Base-by-base conservation (phyloP, 2,888 invertebrate genomes). In the Rhimphoctona megacephalus region DNA sequence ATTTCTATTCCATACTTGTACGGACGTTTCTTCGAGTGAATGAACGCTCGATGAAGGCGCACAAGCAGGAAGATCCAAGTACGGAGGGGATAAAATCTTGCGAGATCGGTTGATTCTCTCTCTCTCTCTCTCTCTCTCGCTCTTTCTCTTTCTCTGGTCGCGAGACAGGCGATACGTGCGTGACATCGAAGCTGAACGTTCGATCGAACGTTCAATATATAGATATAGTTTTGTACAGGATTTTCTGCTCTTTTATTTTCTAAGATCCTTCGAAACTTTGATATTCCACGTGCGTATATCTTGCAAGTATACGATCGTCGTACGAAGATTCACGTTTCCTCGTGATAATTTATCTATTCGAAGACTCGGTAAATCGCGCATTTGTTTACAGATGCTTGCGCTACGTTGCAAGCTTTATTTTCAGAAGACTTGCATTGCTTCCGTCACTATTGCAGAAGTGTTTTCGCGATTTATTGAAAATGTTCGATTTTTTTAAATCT, bases 21-120 rank as follows among this genome's bases (percentile, higher is more conserved):
- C 52, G 52, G 66, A 46, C 30, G 49, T 74, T 74, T 54, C 39
- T 73, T 73, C 73, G 83, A 83, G 86, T 86, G 86, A 86, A 86
- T 86, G 85, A 86, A 86, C 85, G 80, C 83, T 66, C 81, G 81
- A 81, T 67, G 49, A 78, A 81, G 66, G 72, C 64, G 33, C 66
- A 52, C 85, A 57, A 77, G 67, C 83, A 80, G 80, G 66, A 49
- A 79, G 57, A 73, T 49, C 83, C 86, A 80, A 83, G 82, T 82
- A 79, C 85, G 82, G 81, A 69, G 57, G 57, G 49, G 61, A 80
- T 80, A 79, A 83, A 43, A 85, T 85, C 82, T 80, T 49, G 74
- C 36, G 69, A 74, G 82, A 70, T 77, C 77, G 67, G 7, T 36
- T 19, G 52, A 74, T 77, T 72, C n/a, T 73, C 11, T 73, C 57